Conservation (phyloP, 2,113 vertebrate species). For the Saguinus midas region DNA sequence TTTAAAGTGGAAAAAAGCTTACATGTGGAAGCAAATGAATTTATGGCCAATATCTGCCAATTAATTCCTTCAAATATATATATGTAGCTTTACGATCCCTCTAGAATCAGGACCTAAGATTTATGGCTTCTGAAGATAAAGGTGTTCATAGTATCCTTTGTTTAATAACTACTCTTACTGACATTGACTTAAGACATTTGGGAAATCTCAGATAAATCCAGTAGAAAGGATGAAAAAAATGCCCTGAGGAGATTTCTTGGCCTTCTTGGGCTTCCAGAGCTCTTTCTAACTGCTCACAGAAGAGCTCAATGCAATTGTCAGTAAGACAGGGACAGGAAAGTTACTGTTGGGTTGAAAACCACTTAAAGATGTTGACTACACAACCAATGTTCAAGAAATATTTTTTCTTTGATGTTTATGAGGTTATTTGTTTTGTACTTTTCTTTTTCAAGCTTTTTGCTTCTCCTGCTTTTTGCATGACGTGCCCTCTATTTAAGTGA, state of each 20-base stretch:
- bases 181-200: neutral
- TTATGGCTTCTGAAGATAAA: neutral
- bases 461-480: neutral
- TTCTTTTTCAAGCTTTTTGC: neutral
- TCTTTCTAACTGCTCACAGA: neutral
- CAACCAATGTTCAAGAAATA: neutral
- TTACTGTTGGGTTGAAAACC: neutral
- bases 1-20: constrained; percentile 19
- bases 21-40: neutral
- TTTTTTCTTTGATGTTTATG: constrained; percentile 20
- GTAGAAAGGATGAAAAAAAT: neutral
- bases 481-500: neutral
- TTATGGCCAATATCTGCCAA: neutral
- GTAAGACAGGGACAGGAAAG: neutral
- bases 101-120: neutral
- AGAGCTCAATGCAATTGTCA: neutral
- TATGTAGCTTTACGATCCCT: neutral
- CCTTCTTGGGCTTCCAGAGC: neutral
- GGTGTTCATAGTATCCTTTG: neutral
- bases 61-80: neutral
- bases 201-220: neutral
- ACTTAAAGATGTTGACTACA: neutral
- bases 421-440: neutral
- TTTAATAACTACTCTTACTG: neutral
- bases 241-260: neutral